These are phyloP conservation scores for Drosophila putrida DNA, from an alignment of 2,888 invertebrate genomes.

Conservation along the genomic window DNA sequence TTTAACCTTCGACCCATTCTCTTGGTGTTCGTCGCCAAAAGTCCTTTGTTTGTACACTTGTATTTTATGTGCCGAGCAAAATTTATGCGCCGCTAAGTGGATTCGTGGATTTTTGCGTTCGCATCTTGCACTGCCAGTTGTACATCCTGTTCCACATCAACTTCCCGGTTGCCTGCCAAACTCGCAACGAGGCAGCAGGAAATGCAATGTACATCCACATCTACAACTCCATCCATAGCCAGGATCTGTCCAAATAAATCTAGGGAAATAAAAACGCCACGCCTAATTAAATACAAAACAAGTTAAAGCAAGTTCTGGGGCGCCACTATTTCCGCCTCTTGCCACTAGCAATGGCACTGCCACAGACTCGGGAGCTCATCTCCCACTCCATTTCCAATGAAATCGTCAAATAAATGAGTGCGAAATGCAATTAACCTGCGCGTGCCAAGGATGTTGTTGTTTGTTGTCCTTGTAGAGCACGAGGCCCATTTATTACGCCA, in stretches of 20 bases:
- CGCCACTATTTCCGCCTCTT: conserved; percentile 12
- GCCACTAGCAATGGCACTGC: background rate
- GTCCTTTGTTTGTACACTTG: conserved; percentile 76
- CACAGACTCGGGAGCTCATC: background rate
- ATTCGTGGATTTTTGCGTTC: conserved; percentile 63
- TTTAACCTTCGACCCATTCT: background rate
- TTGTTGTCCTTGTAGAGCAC: conserved; percentile 13
- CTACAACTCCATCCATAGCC: background rate
- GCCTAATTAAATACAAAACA: conserved; percentile 65
- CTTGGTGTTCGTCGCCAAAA: conserved; percentile 61
- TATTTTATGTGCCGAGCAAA: conserved; percentile 68
- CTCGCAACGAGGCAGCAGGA: conserved; percentile 32
- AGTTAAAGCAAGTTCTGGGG: conserved; percentile 41
- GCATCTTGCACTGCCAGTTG: conserved; percentile 32
- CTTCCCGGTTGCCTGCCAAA: conserved; percentile 49
- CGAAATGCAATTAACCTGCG: conserved; percentile 78
- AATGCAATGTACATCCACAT: conserved; percentile 58
- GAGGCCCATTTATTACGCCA: conserved; percentile 61
- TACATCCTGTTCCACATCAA: conserved; percentile 37
- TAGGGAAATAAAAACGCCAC: conserved; percentile 44
- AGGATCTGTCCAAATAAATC: conserved; percentile 55
- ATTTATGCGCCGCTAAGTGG: conserved; percentile 78
- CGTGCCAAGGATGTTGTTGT: conserved; percentile 59
- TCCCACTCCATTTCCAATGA: conserved; percentile 12
- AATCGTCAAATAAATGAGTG: conserved; percentile 69